Evolutionary conservation across 2,888 invertebrate genomes (phyloP), one percentile per base, ranked within the genome.

Genomic region (Ophion obscuratus): DNA sequence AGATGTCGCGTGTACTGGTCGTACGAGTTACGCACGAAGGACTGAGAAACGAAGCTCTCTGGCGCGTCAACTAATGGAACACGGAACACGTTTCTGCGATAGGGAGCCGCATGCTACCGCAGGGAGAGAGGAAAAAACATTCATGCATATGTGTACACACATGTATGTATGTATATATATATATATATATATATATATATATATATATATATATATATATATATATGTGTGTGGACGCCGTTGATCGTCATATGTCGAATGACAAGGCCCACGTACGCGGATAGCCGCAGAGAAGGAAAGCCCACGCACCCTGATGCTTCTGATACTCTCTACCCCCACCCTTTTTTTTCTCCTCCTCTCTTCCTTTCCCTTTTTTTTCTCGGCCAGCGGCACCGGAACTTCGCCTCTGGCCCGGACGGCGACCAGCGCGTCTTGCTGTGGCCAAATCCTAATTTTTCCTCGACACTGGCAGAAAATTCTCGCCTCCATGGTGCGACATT

Each of bases 21-120:
- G 85, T 80, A 67, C 87, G 88, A 76, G 81, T 71, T 74, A 83
- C 88, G 88, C 86, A 84, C 87, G 83, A 70, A 71, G 86, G 86
- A 89, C 89, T 89, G 88, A 85, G 76, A 57, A 76, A 57, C 80
- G 57, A 73, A 59, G 80, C 66, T 67, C 36, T 71, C 62, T 73
- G 71, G 9, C 76, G 70, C 47, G 66, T 73, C 62, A 24, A 66
- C 64, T 77, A 74, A 59, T 70, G 47, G 67, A 76, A 67, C 70
- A 73, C 57, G 81, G 57, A 78, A 86, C 87, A 84, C 81, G 74
- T 73, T 71, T 82, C 76, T 76, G 67, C 73, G 78, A 61, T 70
- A 70, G 76, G 76, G 59, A 47, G 75, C 11, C 31, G 27, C 40
- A 62, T 40, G 66, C 53, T 71, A 44, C 68, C 17, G 24, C 57